Base-by-base conservation (phyloP, 2,888 invertebrate species). In the Pammene fasciana region DNA sequence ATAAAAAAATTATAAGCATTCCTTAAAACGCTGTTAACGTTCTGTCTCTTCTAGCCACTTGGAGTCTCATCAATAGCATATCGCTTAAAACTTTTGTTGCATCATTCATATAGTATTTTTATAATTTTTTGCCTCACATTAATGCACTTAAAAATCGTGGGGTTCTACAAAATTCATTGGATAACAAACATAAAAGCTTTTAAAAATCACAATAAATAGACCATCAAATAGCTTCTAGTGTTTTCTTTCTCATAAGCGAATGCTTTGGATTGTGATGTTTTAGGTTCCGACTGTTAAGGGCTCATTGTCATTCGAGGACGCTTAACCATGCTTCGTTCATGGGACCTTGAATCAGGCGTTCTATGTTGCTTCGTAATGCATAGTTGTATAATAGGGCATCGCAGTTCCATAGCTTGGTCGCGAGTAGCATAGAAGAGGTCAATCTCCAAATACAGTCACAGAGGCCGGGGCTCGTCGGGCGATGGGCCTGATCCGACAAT, bases 401-500 rank as follows among this genome's bases (percentile, higher is more conserved):
- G 79, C 81, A 82, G 77, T 73, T 67, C 54, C 79, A 79, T 75
- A 85, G 89, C 89, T 88, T 88, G 71, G 68, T 70, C 80, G 82
- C 85, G 86, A 81, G 83, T 87, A 86, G 86, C 78, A 83, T 86
- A 85, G 84, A 73, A 68, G 72, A 79, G 83, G 81, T 80, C 76
- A 76, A 81, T 81, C 79, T 84, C 80, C 78, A 84, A 86, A 85
- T 86, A 79, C 89, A 89, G 90, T 89, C 91, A 90, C 91, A 88
- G 89, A 82, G 74, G 72, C 72, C 74, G 68, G 72, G 74, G 75
- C 75, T 68, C 70, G 55, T 45, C 13, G 41, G 60, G 18, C 52
- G 50, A 14, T 59, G 14, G 18, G 5, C 10, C 38, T 41, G 62
- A 41, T 18, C 34, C 26, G 41, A 34, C n/a, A 41, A 46, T 52